These are phyloP conservation scores for Bovichtus variegatus DNA, from an alignment of 2,797 vertebrate genomes.

Conservation along the genomic window DNA sequence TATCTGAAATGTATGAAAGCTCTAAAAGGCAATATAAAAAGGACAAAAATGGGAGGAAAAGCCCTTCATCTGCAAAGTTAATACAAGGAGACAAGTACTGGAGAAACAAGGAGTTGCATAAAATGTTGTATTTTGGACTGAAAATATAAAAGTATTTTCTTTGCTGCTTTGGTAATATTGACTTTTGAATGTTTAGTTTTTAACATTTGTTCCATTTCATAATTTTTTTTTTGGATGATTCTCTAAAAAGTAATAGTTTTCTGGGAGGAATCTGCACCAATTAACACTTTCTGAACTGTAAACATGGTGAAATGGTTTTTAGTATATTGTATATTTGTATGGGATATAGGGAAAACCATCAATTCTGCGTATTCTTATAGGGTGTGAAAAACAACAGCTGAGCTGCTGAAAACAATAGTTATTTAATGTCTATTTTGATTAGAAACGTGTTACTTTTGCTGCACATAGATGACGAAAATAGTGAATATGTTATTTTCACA, in stretches of 20 bases:
- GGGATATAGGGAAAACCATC: background rate
- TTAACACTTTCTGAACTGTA: background rate
- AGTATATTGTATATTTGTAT: background rate
- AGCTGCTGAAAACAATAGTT: background rate
- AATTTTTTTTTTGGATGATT: background rate
- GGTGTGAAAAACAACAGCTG: background rate
- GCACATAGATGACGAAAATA: background rate
- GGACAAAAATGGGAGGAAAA: background rate
- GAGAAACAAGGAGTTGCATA: background rate
- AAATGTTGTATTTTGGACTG: background rate
- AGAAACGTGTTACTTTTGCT: background rate
- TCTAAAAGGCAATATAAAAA: background rate
- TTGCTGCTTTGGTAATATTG: background rate
- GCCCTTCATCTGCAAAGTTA: slow-evolving; percentile 11
- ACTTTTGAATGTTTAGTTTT: background rate
- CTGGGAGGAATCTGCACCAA: background rate
- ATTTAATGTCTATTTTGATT: background rate
- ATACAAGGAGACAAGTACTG: background rate
- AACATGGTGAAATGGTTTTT: background rate
- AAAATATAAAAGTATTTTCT: background rate
- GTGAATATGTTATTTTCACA: background rate
- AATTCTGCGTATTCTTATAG: background rate
- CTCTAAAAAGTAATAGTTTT: no score
- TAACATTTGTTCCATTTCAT: background rate
- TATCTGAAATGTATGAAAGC: background rate